Conservation (phyloP, 1,140 invertebrate species). For the Triops cancriformis region DNA sequence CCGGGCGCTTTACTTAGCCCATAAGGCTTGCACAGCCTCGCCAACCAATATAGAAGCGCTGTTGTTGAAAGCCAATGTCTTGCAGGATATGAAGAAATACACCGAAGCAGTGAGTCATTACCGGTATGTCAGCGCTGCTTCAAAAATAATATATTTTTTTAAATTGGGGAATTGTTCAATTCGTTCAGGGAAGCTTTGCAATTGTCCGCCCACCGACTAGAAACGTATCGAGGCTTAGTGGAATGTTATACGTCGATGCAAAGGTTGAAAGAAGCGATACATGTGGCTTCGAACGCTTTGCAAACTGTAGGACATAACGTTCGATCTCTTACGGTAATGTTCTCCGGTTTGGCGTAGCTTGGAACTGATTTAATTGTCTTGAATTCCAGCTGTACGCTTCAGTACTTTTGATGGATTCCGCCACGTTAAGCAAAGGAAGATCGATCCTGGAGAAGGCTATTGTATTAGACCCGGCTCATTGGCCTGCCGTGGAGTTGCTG, state of each 20-base stretch:
- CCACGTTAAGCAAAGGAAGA: constrained; percentile 53
- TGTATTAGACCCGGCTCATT: constrained; percentile 51
- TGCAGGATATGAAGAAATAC: constrained; percentile 61
- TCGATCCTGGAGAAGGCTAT: constrained; percentile 59
- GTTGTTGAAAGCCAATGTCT: constrained; percentile 57
- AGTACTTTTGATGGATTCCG: constrained; percentile 59
- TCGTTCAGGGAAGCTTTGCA: constrained; percentile 51
- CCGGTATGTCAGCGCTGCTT: constrained; percentile 34
- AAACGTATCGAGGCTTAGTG: constrained; percentile 61
- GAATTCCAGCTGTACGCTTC: constrained; percentile 55
- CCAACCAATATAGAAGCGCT: constrained; percentile 54
- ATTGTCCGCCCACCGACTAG: constrained; percentile 49
- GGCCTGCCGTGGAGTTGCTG: constrained; percentile 59
- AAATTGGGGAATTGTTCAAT: neutral
- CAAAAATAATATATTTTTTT: neutral
- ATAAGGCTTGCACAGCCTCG: constrained; percentile 45
- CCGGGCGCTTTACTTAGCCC: constrained; percentile 51
- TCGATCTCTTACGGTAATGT: constrained; percentile 55
- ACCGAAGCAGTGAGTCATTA: constrained; percentile 61
- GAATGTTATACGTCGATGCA: constrained; percentile 59
- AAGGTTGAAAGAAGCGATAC: constrained; percentile 56
- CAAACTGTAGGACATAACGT: constrained; percentile 60
- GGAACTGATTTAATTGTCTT: constrained; percentile 16
- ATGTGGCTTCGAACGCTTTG: constrained; percentile 56
- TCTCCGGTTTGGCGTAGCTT: constrained; percentile 14